A percentile compares a stretch with the other conserved stretches of the same genome.
Conservation (phyloP, 2,113 vertebrate genomes). For the Ibidorhyncha struthersii region DNA sequence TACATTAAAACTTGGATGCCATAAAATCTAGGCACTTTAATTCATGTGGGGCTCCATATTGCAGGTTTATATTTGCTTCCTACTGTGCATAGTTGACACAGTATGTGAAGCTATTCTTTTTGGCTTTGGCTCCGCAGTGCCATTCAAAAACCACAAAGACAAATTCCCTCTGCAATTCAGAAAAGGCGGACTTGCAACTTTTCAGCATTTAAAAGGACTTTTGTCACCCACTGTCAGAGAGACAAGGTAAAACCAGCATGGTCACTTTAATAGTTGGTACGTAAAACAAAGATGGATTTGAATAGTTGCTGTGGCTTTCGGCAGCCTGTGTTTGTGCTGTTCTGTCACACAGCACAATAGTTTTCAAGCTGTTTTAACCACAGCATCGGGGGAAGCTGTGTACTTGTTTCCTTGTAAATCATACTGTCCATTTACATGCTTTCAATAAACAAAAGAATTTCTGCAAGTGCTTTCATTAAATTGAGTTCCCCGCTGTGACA, state of each 20-base stretch:
- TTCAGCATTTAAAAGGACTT: slow-evolving; percentile 30
- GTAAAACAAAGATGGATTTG: slow-evolving; percentile 10
- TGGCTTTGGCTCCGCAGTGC: background rate
- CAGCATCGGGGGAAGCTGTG: slow-evolving; percentile 9
- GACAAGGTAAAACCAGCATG: slow-evolving; percentile 24
- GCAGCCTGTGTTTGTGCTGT: background rate
- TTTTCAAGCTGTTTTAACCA: slow-evolving; percentile 38
- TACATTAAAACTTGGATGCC: background rate
- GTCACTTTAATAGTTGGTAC: slow-evolving; percentile 25
- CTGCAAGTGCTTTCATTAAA: slow-evolving; percentile 26
- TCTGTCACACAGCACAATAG: slow-evolving; percentile 6
- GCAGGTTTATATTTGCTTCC: background rate
- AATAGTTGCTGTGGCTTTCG: background rate
- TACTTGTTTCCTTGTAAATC: slow-evolving; percentile 54
- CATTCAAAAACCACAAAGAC: background rate
- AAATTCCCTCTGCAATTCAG: background rate
- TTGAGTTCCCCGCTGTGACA: slow-evolving; percentile 22
- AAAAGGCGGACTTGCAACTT: slow-evolving; percentile 27
- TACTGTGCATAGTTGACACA: background rate
- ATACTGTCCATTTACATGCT: slow-evolving; percentile 43
- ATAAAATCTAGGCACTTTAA: background rate
- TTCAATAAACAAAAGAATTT: slow-evolving; percentile 62
- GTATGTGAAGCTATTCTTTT: background rate
- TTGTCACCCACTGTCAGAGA: slow-evolving; percentile 26
- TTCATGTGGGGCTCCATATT: background rate